Evolutionary conservation across 2,888 invertebrate genomes (phyloP), one percentile per base, ranked within the genome.

Genomic region (Platycnemis pennipes): DNA sequence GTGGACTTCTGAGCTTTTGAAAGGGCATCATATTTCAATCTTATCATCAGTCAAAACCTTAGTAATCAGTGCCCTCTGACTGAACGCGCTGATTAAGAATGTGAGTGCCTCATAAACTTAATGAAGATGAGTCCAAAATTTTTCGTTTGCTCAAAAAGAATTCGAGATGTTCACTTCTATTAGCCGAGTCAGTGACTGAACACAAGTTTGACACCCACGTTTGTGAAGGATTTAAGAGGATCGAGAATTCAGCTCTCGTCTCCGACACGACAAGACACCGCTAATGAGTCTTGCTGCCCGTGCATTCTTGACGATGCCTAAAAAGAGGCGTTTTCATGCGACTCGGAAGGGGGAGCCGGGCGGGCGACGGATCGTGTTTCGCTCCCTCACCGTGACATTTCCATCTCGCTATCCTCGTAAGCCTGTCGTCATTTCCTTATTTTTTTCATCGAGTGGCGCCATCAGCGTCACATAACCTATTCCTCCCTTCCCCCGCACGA

Each of bases 391-490:
- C 26, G 63, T 63, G 77, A 26, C 77, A 77, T 77, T 77, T 77
- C 77, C 37, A 77, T 77, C 77, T 31, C 37, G 11, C 77, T 37
- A 11, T 63, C 63, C 63, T 63, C 63, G 31, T 37, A 77, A 77
- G 37, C 37, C 77, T 37, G 37, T 77, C 77, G 77, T 77, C 77
- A 77, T 77, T 77, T 31, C 31, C 77, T 77, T 77, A 63, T 77
- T 77, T 77, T n/a, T 77, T 77, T 37, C 77, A 37, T 77, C 77
- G 77, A 77, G 77, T 77, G 77, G 37, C 31, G 77, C 77, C 77
- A 77, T 77, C 37, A 77, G 13, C 77, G 77, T 77, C 77, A 77
- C 77, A 77, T 77, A 77, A 77, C 77, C 77, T 77, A 77, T 77
- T 77, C 77, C 26, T 19, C 63, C 77, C 13, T 8, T 69, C 8